Conservation (phyloP, 2,888 invertebrate genomes). For the Amphimallon solstitiale region DNA sequence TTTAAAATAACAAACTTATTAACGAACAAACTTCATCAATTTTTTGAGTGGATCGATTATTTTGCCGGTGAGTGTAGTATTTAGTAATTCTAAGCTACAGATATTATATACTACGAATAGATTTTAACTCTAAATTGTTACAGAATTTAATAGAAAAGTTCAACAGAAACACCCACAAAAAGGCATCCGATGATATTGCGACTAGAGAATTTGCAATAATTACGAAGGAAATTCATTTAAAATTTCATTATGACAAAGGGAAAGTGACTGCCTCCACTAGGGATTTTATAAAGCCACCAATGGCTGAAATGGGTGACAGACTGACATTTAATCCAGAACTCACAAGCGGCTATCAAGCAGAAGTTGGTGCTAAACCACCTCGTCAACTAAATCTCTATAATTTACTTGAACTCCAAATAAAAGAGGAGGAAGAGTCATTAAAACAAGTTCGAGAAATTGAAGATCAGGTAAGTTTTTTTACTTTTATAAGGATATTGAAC, state of each 20-base stretch:
- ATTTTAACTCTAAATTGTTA: neutral
- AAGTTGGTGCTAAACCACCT: constrained; percentile 68
- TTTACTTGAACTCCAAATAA: constrained; percentile 71
- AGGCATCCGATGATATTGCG: constrained; percentile 72
- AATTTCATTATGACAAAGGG: constrained; percentile 72
- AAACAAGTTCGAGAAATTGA: constrained; percentile 67
- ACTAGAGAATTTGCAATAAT: constrained; percentile 71
- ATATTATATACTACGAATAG: neutral
- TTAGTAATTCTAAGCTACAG: neutral
- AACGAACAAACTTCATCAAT: no score
- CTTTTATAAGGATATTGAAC: neutral
- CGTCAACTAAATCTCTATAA: constrained; percentile 73
- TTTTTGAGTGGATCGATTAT: no score
- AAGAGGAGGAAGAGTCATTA: constrained; percentile 69
- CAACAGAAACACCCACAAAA: constrained; percentile 66
- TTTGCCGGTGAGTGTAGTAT: no score
- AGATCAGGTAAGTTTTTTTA: constrained; percentile 54
- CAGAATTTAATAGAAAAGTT: constrained; percentile 73
- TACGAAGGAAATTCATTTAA: constrained; percentile 70
- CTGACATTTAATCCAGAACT: constrained; percentile 72
- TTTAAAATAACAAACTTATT: no score
- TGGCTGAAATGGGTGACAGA: constrained; percentile 76
- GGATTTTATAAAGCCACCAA: constrained; percentile 74
- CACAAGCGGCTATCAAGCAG: constrained; percentile 75
- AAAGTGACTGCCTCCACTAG: constrained; percentile 72